phyloP scores from a whole-genome alignment of 2,797 vertebrate genomes.

The Selene dorsalis region DNA sequence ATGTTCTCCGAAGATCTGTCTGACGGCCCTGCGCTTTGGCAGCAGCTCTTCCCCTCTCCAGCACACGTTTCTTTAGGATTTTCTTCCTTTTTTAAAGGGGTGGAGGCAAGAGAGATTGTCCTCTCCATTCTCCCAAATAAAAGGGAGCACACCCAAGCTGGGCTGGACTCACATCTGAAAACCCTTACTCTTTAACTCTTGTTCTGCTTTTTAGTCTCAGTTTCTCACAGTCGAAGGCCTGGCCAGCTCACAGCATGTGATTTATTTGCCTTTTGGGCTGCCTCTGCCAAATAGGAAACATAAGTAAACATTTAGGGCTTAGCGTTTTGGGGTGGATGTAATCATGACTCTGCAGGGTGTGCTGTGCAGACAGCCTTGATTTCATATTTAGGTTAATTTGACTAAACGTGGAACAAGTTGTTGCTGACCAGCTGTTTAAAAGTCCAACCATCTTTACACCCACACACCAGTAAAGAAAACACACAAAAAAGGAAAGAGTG shows the following conservation, averaged over 20 bases:
- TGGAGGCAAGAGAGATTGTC: slow-evolving; percentile 81
- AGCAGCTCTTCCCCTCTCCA: slow-evolving; percentile 76
- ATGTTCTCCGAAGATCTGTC: slow-evolving; percentile 82
- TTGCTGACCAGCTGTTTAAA: slow-evolving; percentile 71
- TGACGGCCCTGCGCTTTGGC: slow-evolving; percentile 78
- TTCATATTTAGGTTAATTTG: slow-evolving; percentile 76
- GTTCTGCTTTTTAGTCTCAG: slow-evolving; percentile 83
- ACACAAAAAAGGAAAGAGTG: slow-evolving; percentile 18
- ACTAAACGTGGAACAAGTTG: slow-evolving; percentile 57
- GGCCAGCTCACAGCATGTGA: slow-evolving; percentile 84
- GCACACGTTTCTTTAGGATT: slow-evolving; percentile 72
- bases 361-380: slow-evolving; percentile 62
- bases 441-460: slow-evolving; percentile 27
- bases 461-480: slow-evolving; percentile 36
- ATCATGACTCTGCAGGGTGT: slow-evolving; percentile 78
- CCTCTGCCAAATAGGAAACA: slow-evolving; percentile 88
- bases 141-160: slow-evolving; percentile 84
- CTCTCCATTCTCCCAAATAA: slow-evolving; percentile 84
- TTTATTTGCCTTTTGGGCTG: slow-evolving; percentile 86
- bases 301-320: slow-evolving; percentile 87
- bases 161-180: slow-evolving; percentile 87
- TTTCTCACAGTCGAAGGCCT: slow-evolving; percentile 85
- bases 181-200: slow-evolving; percentile 84
- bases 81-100: slow-evolving; percentile 81
- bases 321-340: slow-evolving; percentile 76